Base-by-base conservation (phyloP, 2,888 invertebrate genomes). In the Drosophila helvetica region DNA sequence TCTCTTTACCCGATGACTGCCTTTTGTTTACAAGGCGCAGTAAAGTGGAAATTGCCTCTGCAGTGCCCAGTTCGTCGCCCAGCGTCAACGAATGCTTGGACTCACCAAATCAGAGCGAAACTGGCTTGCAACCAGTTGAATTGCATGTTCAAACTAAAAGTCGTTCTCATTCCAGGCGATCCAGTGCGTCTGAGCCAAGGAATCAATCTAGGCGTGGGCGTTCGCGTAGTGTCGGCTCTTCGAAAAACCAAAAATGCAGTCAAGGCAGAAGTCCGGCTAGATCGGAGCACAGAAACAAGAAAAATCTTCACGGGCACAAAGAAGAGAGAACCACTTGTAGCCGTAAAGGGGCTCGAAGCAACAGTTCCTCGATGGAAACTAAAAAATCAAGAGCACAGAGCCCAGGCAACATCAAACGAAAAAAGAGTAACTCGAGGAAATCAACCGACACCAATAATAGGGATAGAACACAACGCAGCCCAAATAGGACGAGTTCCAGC, bases 1-100 rank as follows among this genome's bases (percentile, higher is more conserved):
- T 68, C 8, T 54, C 50, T 7, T 17, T 68, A 7, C 27, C 17
- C 8, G 68, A 68, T 27, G 68, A 68, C 17, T n/a, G 43, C 2
- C 48, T 53, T 9, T 33, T 68, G 22, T 68, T 54, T n/a, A 68
- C 60, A 1, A 59, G 68, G 38, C 68, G 68, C 30, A 18, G 10
- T 4, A 53, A 53, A 9, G 38, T 38, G 19, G 53, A 42, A n/a
- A 22, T 38, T 9, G 2, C 22, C 22, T n/a, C 42, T 19, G 4
- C 8, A 4, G 9, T 19, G 7, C 1, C 10, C 2, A 27, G 60
- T 7, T 17, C 9, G 10, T 38, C 19, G 33, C 1, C 25, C 9
- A 47, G n/a, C 61, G 19, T 47, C 12, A 18, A 6, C n/a, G 27
- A 60, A 7, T 17, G n/a, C 15, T 10, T 7, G 1, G n/a, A n/a